Evolutionary conservation across 2,113 vertebrate species (phyloP).

Genomic region (Percina caprodes): DNA sequence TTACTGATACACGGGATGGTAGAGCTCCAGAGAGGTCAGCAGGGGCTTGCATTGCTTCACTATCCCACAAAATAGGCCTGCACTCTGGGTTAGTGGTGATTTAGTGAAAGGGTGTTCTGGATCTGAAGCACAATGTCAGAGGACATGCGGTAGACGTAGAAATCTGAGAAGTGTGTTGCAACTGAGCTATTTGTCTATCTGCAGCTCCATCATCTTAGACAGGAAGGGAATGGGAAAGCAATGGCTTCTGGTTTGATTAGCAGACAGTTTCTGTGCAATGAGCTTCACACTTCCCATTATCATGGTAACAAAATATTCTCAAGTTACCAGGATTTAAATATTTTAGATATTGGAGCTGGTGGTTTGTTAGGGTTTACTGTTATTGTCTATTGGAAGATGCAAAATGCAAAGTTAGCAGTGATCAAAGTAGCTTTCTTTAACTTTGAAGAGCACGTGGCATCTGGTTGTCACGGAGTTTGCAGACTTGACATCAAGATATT

Average conservation of each 20-base stretch:
- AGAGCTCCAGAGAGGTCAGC: conserved; percentile 65
- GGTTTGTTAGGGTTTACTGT: background rate
- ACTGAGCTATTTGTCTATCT: conserved; percentile 58
- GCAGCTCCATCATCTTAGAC: conserved; percentile 54
- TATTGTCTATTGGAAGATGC: background rate
- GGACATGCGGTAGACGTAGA: conserved; percentile 69
- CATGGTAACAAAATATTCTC: background rate
- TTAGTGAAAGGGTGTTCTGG: conserved; percentile 67
- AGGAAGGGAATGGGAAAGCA: conserved; percentile 1
- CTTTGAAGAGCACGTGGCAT: background rate
- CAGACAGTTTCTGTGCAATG: background rate
- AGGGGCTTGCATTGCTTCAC: conserved; percentile 56
- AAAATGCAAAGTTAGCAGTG: background rate
- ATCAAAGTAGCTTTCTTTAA: background rate
- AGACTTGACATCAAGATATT: background rate
- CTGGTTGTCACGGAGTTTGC: background rate
- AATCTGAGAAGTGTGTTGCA: conserved; percentile 70
- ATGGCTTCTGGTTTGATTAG: background rate
- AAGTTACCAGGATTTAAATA: background rate
- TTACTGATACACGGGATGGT: conserved; percentile 66
- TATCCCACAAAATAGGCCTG: conserved; percentile 66
- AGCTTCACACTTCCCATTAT: background rate
- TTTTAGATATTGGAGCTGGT: background rate
- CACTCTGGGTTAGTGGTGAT: conserved; percentile 67
- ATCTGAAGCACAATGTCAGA: conserved; percentile 61